Percentiles rank a stretch among this genome's conserved stretches.
phyloP scores from a whole-genome alignment of 2,888 invertebrate genomes.

The Malachius bipustulatus region DNA sequence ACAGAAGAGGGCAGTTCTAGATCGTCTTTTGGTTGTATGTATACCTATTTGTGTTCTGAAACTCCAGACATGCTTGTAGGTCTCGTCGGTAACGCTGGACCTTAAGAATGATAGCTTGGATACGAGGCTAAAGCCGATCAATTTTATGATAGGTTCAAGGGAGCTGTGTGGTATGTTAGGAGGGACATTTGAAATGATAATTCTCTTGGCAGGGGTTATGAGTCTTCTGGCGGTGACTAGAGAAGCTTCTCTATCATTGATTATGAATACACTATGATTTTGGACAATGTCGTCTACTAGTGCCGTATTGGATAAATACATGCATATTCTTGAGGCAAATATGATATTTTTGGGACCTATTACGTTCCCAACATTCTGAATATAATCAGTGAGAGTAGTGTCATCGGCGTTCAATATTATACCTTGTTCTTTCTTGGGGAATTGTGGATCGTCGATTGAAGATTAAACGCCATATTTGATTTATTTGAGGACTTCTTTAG shows the following conservation, averaged over 20 bases:
- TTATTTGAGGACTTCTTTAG: too few species aligned
- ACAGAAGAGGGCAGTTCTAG: conserved; percentile 10
- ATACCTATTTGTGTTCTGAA: conserved; percentile 16
- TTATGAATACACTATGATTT: conserved; percentile 13
- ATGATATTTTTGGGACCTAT: conserved; percentile 3
- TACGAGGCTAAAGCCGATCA: conserved; percentile 14
- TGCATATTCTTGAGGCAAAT: conserved; percentile 15
- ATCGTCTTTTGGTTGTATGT: conserved; percentile 11
- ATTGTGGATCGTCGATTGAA: too few species aligned
- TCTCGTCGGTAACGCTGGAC: conserved; percentile 16
- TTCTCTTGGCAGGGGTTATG: conserved; percentile 15
- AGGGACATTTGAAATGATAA: conserved; percentile 23
- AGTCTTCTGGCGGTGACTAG: conserved; percentile 15
- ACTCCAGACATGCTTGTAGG: conserved; percentile 19
- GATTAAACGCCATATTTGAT: too few species aligned
- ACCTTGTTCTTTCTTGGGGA: conserved; percentile 7
- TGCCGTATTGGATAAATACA: conserved; percentile 15
- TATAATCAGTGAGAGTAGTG: conserved; percentile 4
- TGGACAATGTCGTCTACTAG: conserved; percentile 14
- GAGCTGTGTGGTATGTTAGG: conserved; percentile 18
- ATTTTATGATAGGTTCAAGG: conserved; percentile 14
- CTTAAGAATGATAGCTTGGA: conserved; percentile 19
- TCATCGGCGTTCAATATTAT: conserved; percentile 3
- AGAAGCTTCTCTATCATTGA: conserved; percentile 11
- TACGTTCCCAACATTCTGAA: conserved; percentile 2